Base-by-base conservation (phyloP, 2,888 invertebrate species). In the Leptopterna dolabrata region DNA sequence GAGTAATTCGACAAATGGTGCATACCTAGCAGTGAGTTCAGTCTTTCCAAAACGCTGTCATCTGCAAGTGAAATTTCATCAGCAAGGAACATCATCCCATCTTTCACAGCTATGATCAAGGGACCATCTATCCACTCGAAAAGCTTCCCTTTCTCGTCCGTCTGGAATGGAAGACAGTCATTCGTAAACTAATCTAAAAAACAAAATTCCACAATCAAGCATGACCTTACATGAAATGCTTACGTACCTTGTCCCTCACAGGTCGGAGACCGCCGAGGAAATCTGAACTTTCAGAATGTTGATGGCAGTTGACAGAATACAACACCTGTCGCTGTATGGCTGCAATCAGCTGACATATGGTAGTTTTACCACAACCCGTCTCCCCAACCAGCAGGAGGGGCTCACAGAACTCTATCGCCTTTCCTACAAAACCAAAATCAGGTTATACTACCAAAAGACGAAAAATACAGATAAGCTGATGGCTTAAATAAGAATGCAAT, bases 91-190 rank as follows among this genome's bases (percentile, higher is more conserved):
- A 97, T 94, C 88, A 95, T 94, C 0, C 99, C 99, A 16, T 94
- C 93, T 90, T 94, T 93, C 99, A 99, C 98, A 0, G 99, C 96
- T 88, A 94, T 93, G 78, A 99, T 96, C 85, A 99, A 93, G 0
- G 99, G 98, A 0, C 99, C 99, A 91, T 99, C 98, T 0, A 96
- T 95, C 99, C 99, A 99, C 92, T 99, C 98, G 92, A 99, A 99
- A 16, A 99, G 92, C 91, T 89, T 89, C n/a, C 80, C 80, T 13
- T 51, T 78, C 41, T 78, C 76, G 29, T 88, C 88, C 51, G 85
- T 51, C 86, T 88, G 80, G 70, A 78, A 86, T 24, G 27, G 41
- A 13, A n/a, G 14, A 19, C 6, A n/a, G n/a, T n/a, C n/a, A n/a
- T n/a, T n/a, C n/a, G n/a, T n/a, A n/a, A n/a, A n/a, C n/a, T n/a